A percentile compares a stretch with the other conserved stretches of the same genome.
Evolutionary conservation across 2,888 invertebrate species (phyloP).

Genomic region (Callyntrura sp.): DNA sequence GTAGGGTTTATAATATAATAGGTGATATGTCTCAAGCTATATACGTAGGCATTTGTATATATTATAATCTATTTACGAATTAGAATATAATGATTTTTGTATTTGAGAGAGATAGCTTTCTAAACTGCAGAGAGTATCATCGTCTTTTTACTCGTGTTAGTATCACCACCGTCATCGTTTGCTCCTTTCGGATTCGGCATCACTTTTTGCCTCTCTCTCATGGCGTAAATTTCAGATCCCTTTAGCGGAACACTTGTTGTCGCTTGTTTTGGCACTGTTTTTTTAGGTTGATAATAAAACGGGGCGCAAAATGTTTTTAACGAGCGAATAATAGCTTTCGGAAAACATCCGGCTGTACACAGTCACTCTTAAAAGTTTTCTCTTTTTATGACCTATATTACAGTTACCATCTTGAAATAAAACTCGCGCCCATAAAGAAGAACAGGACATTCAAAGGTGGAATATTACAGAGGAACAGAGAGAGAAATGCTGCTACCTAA

Average conservation of each 20-base stretch:
- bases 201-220: not conserved
- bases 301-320: not conserved
- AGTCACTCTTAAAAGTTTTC: not conserved
- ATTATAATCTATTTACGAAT: too few relatives aligned
- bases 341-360: conserved; percentile 15
- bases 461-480: not conserved
- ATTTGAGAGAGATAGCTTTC: too few relatives aligned
- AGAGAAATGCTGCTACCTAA: not conserved
- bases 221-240: too few relatives aligned
- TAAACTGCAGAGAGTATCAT: too few relatives aligned
- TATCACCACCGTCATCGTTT: not conserved
- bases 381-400: conserved; percentile 16
- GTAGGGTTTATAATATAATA: not conserved
- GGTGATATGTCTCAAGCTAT: not conserved
- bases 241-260: too few relatives aligned
- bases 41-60: not conserved
- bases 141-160: too few relatives aligned
- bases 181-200: not conserved
- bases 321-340: not conserved
- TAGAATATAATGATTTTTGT: too few relatives aligned
- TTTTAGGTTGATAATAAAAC: conserved; percentile 4
- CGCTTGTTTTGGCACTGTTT: conserved; percentile 7
- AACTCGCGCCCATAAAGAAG: not conserved
- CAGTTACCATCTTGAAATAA: conserved; percentile 18
- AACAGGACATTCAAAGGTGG: conserved; percentile 10